Percentiles rank a stretch among this genome's conserved stretches.
These are phyloP conservation scores for Scaptomyza pallida DNA, from an alignment of 1,140 invertebrate species.

Conservation along the genomic window DNA sequence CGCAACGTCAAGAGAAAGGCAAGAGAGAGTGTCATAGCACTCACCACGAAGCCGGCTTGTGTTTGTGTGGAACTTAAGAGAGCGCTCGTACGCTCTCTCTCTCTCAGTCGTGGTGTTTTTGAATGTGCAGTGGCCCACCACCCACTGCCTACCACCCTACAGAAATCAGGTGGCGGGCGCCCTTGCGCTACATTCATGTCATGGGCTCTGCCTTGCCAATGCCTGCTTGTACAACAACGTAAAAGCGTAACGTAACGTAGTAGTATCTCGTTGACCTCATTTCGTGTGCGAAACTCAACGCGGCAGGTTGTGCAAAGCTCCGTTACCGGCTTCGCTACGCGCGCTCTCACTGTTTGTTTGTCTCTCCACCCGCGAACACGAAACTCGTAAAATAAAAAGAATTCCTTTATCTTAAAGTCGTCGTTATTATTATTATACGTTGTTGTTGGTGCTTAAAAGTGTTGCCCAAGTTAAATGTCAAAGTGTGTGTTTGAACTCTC, in stretches of 20 bases:
- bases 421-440: neutral
- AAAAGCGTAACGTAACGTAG: slow-evolving; percentile 66
- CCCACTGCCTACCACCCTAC: slow-evolving; percentile 49
- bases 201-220: too few relatives aligned
- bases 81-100: slow-evolving; percentile 4
- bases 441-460: slow-evolving; percentile 3
- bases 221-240: slow-evolving; percentile 32
- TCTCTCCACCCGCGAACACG: slow-evolving; percentile 5
- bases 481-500: slow-evolving; percentile 50
- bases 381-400: slow-evolving; percentile 15
- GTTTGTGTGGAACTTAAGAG: slow-evolving; percentile 37
- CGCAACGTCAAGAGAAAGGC: slow-evolving; percentile 10
- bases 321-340: slow-evolving; percentile 23
- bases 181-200: slow-evolving; percentile 75
- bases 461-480: slow-evolving; percentile 45
- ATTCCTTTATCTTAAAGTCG: slow-evolving; percentile 17
- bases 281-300: slow-evolving; percentile 81
- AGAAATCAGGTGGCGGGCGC: slow-evolving; percentile 71
- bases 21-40: neutral
- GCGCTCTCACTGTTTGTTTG: neutral
- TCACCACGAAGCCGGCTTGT: slow-evolving; percentile 44
- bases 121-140: slow-evolving; percentile 32
- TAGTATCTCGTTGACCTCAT: slow-evolving; percentile 83
- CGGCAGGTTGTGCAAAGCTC: slow-evolving; percentile 73
- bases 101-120: neutral